Evolutionary conservation across 2,797 vertebrate genomes (phyloP).

Genomic region (Xiphophorus birchmanni): DNA sequence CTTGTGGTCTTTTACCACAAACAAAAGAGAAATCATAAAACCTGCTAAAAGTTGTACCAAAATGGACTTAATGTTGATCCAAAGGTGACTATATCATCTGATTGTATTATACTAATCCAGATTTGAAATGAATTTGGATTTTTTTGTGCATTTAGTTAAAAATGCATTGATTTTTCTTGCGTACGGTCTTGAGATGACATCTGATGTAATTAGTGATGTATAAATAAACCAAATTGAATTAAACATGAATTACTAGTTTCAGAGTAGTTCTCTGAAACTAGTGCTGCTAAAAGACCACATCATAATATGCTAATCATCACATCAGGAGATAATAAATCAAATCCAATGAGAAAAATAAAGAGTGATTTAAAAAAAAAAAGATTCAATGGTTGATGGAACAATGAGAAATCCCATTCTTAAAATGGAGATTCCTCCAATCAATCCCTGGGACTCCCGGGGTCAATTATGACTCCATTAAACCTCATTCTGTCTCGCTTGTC

Average conservation of each 20-base stretch:
- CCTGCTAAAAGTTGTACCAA: neutral
- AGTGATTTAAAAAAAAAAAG: neutral
- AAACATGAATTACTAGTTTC: slow-evolving; percentile 7
- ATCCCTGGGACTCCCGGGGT: slow-evolving; percentile 49
- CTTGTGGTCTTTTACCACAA: no score
- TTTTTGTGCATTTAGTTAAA: neutral
- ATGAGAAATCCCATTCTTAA: slow-evolving; percentile 18
- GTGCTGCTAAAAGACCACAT: slow-evolving; percentile 6
- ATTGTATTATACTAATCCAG: neutral
- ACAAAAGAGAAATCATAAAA: no score
- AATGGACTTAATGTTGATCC: neutral
- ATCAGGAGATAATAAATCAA: slow-evolving; percentile 9
- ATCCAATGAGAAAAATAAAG: slow-evolving; percentile 41
- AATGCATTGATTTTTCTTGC: neutral
- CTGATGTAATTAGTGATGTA: neutral
- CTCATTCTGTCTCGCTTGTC: slow-evolving; percentile 15
- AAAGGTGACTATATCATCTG: neutral
- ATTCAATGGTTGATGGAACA: slow-evolving; percentile 25
- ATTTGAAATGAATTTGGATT: neutral
- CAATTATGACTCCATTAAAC: slow-evolving; percentile 65
- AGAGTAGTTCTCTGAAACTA: neutral
- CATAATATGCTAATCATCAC: slow-evolving; percentile 23
- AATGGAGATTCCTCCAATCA: slow-evolving; percentile 47
- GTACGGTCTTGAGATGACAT: neutral
- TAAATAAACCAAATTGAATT: neutral